A percentile compares a stretch with the other conserved stretches of the same genome.
Conservation (phyloP, 2,797 vertebrate genomes). For the Luscinia luscinia region DNA sequence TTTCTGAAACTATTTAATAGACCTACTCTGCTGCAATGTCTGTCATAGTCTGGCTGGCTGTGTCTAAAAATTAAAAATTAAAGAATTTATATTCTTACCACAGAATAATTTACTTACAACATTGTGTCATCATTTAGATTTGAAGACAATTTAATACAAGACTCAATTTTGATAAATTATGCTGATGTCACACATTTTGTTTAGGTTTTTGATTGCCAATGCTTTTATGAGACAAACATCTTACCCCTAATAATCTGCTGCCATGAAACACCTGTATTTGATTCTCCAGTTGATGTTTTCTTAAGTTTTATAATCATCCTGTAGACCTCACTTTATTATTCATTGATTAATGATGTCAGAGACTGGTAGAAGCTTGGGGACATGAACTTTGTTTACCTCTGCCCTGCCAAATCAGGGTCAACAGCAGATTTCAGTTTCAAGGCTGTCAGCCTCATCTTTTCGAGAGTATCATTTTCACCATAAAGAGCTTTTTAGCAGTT, state of each 20-base stretch:
- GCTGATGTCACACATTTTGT: neutral
- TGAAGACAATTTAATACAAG: neutral
- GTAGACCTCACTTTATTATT: neutral
- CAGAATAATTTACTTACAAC: neutral
- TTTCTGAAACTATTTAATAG: conserved; percentile 28
- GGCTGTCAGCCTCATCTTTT: neutral
- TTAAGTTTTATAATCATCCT: neutral
- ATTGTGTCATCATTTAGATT: neutral
- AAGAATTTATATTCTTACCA: neutral
- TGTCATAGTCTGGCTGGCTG: conserved; percentile 7
- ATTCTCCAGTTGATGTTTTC: neutral
- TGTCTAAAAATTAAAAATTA: neutral
- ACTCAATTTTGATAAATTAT: neutral
- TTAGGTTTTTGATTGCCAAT: neutral
- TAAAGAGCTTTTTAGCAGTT: neutral
- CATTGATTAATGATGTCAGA: neutral
- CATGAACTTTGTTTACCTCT: neutral
- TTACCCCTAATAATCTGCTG: neutral
- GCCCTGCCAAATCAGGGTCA: conserved; percentile 1
- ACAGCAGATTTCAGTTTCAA: neutral
- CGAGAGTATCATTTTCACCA: neutral
- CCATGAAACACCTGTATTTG: neutral
- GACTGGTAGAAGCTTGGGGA: neutral
- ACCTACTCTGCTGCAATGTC: neutral
- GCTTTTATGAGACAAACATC: neutral